Base-by-base conservation (phyloP, 2,797 vertebrate genomes). In the Podarcis siculus region DNA sequence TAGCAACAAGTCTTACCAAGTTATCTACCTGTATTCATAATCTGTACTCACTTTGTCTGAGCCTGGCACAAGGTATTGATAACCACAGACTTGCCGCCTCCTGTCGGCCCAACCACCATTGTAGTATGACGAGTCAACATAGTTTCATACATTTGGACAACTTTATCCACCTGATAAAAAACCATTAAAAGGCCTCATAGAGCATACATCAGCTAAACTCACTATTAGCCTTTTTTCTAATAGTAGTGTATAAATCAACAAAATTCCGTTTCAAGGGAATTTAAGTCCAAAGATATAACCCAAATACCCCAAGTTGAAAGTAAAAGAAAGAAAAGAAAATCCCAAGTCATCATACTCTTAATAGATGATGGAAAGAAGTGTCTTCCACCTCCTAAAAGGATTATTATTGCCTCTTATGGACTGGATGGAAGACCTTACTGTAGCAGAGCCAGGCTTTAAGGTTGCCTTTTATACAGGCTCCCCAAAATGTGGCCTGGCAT, bases 81-180 rank as follows among this genome's bases (percentile, higher is more conserved):
- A 95, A 99, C 98, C 93, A 99, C 98, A 0, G 99, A 98, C 95
- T 99, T 99, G 87, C 99, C 99, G 37, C 99, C 99, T 87, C 98
- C 98, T 0, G 99, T 99, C 42, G 99, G 99, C 76, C 99, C 99
- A 85, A 99, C 99, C 87, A 99, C 94, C 99, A 99, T 99, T 0
- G 98, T 99, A 0, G 99, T 99, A 95, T 99, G 99, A 88, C 98
- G 98, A 85, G 98, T 99, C 95, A 99, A 96, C 99, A 99, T 99
- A 6, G 99, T 99, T 95, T 99, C 99, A 76, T 98, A 99, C 98
- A 99, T 97, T 94, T 99, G 99, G 79, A 99, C 98, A 89, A 99
- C 98, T 97, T 99, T 99, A 95, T 99, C 99, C 94, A 99, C 98
- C 99, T 99, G 92, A 2, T 87, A 42, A 86, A 91, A 82, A 93